phyloP scores from a whole-genome alignment of 2,888 invertebrate genomes.

The Hydriomena furcata region DNA sequence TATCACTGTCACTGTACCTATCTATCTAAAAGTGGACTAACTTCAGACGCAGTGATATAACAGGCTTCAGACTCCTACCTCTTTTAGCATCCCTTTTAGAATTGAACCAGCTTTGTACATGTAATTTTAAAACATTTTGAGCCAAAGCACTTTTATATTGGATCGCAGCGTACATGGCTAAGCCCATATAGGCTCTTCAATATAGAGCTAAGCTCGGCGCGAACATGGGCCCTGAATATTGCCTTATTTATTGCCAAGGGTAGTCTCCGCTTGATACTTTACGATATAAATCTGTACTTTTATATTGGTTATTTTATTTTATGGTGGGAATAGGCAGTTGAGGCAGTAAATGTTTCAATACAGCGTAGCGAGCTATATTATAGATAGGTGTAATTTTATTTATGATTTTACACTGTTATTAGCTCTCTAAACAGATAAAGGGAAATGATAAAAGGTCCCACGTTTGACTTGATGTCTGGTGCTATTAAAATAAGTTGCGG shows the following conservation, averaged over 20 bases:
- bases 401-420: too few species aligned
- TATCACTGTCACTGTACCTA: too few species aligned
- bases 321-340: slow-evolving; percentile 8
- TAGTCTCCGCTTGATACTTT: slow-evolving; percentile 17
- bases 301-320: slow-evolving; percentile 24
- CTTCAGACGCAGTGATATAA: too few species aligned
- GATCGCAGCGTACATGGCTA: slow-evolving; percentile 9
- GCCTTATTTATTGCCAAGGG: slow-evolving; percentile 29
- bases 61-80: too few species aligned
- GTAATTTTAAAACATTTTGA: slow-evolving; percentile 7
- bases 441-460: too few species aligned
- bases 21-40: too few species aligned
- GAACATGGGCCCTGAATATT: slow-evolving; percentile 22
- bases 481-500: too few species aligned
- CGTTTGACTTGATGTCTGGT: too few species aligned
- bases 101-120: background rate
- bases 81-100: background rate
- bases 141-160: slow-evolving; percentile 19
- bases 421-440: too few species aligned
- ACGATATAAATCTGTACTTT: slow-evolving; percentile 22
- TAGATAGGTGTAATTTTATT: slow-evolving; percentile 1
- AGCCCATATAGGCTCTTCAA: slow-evolving; percentile 20
- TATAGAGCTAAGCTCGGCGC: slow-evolving; percentile 17
- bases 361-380: background rate
- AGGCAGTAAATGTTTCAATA: slow-evolving; percentile 11